Evolutionary conservation across 2,113 vertebrate genomes (phyloP).

Genomic region (Psilopsiagon aymara): DNA sequence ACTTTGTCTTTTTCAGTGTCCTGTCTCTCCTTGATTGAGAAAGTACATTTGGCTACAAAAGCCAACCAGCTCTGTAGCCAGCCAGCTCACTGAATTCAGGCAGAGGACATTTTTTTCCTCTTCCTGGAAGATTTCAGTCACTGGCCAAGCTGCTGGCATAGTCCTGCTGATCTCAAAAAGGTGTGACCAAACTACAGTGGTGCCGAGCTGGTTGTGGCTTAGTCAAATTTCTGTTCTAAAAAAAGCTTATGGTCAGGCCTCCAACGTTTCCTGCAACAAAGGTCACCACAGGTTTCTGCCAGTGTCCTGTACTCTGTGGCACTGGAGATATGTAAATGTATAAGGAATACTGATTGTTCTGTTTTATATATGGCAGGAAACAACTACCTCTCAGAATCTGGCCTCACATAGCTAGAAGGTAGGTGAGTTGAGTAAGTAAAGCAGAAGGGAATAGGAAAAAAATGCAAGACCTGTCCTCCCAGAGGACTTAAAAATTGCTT

Average conservation of each 20-base stretch:
- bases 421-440: not conserved
- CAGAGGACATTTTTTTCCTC: not conserved
- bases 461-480: not conserved
- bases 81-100: not conserved
- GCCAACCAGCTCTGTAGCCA: not conserved
- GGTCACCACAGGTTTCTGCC: conserved; percentile 19
- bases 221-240: conserved; percentile 43
- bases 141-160: not conserved
- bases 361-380: not conserved
- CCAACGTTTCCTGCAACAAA: conserved; percentile 3
- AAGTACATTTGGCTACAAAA: not conserved
- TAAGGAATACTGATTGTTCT: not conserved
- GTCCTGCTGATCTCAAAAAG: not conserved
- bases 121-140: not conserved
- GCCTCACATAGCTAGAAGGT: not conserved
- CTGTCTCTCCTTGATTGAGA: not conserved
- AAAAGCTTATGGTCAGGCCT: not conserved
- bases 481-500: not conserved
- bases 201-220: not conserved
- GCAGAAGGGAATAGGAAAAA: not conserved
- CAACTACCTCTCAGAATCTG: not conserved
- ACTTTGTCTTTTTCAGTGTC: not conserved
- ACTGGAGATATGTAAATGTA: not conserved
- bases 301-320: not conserved
- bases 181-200: not conserved